These are phyloP conservation scores for Thermophis baileyi DNA, from an alignment of 2,113 vertebrate genomes.

Conservation along the genomic window DNA sequence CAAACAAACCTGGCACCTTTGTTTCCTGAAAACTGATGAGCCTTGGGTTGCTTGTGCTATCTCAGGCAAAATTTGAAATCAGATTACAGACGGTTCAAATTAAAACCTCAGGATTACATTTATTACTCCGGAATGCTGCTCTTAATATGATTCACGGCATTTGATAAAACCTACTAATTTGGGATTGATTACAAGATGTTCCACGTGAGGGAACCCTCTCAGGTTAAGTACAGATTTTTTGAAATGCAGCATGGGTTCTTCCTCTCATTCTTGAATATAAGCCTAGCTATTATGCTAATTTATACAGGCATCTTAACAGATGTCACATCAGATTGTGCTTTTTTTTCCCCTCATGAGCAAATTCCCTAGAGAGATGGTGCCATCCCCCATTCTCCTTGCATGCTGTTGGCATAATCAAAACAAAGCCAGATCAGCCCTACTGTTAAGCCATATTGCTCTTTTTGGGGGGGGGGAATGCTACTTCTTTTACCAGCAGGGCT, in stretches of 20 bases:
- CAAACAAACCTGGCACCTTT: neutral
- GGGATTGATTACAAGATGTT: neutral
- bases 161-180: neutral
- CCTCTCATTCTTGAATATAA: neutral
- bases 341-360: neutral
- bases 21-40: neutral
- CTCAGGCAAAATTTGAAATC: neutral
- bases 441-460: neutral
- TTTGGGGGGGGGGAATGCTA: neutral
- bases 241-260: neutral
- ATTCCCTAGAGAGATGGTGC: slow-evolving; percentile 17
- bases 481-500: slow-evolving; percentile 5
- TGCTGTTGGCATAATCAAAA: neutral
- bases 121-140: neutral
- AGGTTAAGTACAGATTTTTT: neutral
- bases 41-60: neutral
- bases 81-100: neutral
- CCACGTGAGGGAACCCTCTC: neutral
- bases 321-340: slow-evolving; percentile 4
- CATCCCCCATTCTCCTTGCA: neutral
- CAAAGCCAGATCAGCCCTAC: neutral
- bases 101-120: neutral
- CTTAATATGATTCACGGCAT: neutral
- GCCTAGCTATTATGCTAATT: slow-evolving; percentile 30
- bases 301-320: slow-evolving; percentile 21